Conservation (phyloP, 2,797 vertebrate genomes). For the Amblyraja radiata region DNA sequence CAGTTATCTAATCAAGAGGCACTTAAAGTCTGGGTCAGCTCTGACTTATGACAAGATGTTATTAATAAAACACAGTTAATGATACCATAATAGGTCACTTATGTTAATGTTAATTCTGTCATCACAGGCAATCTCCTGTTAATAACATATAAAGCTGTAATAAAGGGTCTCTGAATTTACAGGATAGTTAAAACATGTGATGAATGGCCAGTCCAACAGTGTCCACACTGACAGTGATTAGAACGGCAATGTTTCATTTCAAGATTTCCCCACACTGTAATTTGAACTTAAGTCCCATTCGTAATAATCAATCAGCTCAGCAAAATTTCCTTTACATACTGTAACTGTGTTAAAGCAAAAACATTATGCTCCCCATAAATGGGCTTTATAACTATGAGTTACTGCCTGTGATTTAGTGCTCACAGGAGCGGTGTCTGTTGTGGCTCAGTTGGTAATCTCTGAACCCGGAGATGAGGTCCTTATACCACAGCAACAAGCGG, state of each 20-base stretch:
- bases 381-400: not conserved
- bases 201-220: not conserved
- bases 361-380: not conserved
- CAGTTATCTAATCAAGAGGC: not conserved
- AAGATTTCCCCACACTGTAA: not conserved
- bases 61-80: not conserved
- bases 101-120: not conserved
- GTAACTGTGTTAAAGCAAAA: no score
- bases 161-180: not conserved
- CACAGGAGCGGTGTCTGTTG: not conserved
- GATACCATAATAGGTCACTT: not conserved
- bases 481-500: not conserved
- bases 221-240: not conserved
- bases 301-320: not conserved
- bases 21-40: not conserved
- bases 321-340: no score
- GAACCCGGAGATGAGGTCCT: no score
- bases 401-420: not conserved
- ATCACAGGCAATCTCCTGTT: not conserved
- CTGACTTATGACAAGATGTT: not conserved
- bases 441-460: not conserved
- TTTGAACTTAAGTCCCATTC: slow-evolving; percentile 5
- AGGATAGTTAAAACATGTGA: not conserved
- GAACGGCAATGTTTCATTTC: not conserved
- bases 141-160: not conserved